phyloP scores from a whole-genome alignment of 1,140 invertebrate species.

The Drosophila malerkotliana region DNA sequence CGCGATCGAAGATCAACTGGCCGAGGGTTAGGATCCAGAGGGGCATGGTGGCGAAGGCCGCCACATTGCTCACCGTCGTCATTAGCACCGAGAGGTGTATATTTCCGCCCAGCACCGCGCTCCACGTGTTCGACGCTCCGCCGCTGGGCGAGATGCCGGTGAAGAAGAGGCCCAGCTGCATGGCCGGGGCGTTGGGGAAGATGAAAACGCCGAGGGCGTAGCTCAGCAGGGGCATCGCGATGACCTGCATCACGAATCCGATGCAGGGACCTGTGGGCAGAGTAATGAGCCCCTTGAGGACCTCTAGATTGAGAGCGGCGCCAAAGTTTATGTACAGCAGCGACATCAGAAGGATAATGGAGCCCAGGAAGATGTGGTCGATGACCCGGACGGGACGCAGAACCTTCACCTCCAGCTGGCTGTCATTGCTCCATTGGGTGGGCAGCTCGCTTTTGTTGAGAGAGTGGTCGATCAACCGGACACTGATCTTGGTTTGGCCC shows the following conservation, averaged over 20 bases:
- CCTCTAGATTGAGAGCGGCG: conserved; percentile 92
- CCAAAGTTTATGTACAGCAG: conserved; percentile 97
- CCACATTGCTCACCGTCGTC: conserved; percentile 95
- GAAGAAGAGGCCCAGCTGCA: conserved; percentile 95
- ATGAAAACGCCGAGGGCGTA: conserved; percentile 90
- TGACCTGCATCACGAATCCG: conserved; percentile 92
- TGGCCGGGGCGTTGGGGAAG: conserved; percentile 88
- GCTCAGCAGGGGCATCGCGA: conserved; percentile 95
- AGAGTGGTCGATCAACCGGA: conserved; percentile 42
- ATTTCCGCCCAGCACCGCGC: conserved; percentile 93
- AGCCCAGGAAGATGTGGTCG: conserved; percentile 91
- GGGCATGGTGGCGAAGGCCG: conserved; percentile 96
- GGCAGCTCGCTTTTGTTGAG: conserved; percentile 36
- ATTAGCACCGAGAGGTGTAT: conserved; percentile 95
- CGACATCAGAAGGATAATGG: conserved; percentile 91
- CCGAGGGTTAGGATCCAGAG: conserved; percentile 98
- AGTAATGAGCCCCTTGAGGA: conserved; percentile 89
- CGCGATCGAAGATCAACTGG: conserved; percentile 89
- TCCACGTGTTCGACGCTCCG: conserved; percentile 98
- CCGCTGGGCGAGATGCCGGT: conserved; percentile 96
- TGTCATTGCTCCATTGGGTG: conserved; percentile 40
- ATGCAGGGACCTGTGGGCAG: conserved; percentile 92
- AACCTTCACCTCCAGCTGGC: conserved; percentile 85
- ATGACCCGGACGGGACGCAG: conserved; percentile 87
- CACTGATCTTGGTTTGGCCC: conserved; percentile 55